A percentile compares a stretch with the other conserved stretches of the same genome.
phyloP scores from a whole-genome alignment of 2,113 vertebrate genomes.

The Pseudorhombus dupliciocellatus region DNA sequence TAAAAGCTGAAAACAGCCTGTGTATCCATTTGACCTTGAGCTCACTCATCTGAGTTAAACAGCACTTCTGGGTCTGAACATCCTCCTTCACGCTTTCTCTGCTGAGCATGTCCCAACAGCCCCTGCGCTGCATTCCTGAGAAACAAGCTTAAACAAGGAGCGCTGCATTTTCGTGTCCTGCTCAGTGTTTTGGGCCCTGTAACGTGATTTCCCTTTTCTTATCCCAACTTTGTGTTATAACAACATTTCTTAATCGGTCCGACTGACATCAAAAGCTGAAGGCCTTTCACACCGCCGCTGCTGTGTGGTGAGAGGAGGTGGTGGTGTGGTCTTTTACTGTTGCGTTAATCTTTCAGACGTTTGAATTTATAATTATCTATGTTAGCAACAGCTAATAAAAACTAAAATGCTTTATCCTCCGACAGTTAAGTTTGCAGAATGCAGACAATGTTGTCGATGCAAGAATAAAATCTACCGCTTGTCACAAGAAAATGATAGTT shows the following conservation, averaged over 20 bases:
- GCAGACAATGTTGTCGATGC: neutral
- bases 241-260: neutral
- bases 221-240: neutral
- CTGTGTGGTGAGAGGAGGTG: neutral
- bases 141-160: constrained; percentile 65
- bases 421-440: neutral
- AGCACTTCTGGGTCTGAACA: neutral
- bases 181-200: neutral
- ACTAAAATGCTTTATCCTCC: neutral
- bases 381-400: neutral
- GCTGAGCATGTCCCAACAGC: constrained; percentile 58
- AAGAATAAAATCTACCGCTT: neutral
- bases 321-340: neutral
- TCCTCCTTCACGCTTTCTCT: neutral
- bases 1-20: constrained; percentile 25
- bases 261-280: neutral
- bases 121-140: constrained; percentile 59
- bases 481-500: neutral
- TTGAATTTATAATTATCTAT: neutral
- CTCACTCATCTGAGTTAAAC: constrained; percentile 7
- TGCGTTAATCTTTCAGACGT: neutral
- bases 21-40: neutral
- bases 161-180: neutral
- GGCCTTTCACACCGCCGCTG: constrained; percentile 6
- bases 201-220: neutral